These are phyloP conservation scores for Otis tarda DNA, from an alignment of 2,113 vertebrate species.

Conservation along the genomic window DNA sequence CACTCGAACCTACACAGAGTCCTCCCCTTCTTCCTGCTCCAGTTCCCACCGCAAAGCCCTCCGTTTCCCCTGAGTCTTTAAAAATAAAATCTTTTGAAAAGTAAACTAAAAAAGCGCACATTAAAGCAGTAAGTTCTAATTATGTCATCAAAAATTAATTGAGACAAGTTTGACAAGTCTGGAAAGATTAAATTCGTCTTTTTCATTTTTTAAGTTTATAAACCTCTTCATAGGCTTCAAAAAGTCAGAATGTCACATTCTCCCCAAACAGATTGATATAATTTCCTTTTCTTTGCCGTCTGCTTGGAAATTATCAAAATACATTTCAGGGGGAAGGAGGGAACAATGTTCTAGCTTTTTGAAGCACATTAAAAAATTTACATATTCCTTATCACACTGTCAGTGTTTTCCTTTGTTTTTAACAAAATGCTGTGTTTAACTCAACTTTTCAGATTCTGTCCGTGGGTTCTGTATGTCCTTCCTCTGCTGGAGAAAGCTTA, in stretches of 20 bases:
- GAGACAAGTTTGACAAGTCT: slow-evolving; percentile 64
- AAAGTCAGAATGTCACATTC: slow-evolving; percentile 60
- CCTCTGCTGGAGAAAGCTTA: background rate
- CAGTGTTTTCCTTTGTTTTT: slow-evolving; percentile 16
- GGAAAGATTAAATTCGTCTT: slow-evolving; percentile 33
- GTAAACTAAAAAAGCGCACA: background rate
- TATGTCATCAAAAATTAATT: slow-evolving; percentile 58
- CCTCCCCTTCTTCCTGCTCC: slow-evolving; percentile 54
- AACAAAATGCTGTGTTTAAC: background rate
- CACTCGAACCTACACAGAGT: slow-evolving; percentile 52
- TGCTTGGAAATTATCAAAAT: slow-evolving; percentile 48
- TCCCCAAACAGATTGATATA: background rate
- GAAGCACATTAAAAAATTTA: background rate
- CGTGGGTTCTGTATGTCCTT: background rate
- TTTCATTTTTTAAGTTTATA: slow-evolving; percentile 44
- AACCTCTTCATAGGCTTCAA: slow-evolving; percentile 34
- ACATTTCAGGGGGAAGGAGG: slow-evolving; percentile 15
- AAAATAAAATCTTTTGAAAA: slow-evolving; percentile 29
- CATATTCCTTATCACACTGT: background rate
- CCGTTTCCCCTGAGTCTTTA: background rate
- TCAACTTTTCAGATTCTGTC: background rate
- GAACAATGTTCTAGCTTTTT: slow-evolving; percentile 8
- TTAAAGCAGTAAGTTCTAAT: slow-evolving; percentile 47
- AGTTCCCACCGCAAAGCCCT: slow-evolving; percentile 42
- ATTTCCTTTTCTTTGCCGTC: slow-evolving; percentile 17